A percentile compares a stretch with the other conserved stretches of the same genome.
Evolutionary conservation across 2,888 invertebrate genomes (phyloP).

Genomic region (Folsomia manolachei): DNA sequence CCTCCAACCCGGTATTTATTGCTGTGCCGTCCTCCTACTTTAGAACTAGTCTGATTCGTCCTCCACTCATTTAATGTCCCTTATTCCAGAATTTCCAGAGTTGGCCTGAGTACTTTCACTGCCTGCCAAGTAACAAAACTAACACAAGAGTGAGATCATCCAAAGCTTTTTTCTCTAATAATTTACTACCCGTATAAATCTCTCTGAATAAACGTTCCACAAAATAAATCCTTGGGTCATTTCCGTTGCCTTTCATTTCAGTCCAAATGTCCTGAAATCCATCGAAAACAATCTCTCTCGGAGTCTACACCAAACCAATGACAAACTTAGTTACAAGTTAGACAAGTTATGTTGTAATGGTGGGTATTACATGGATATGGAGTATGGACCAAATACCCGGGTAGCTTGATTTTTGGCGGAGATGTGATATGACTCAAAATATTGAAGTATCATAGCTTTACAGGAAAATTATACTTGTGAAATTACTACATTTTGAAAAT

Average conservation of each 20-base stretch:
- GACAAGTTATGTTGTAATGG: too few relatives aligned
- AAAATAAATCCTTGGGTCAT: slow-evolving; percentile 48
- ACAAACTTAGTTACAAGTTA: not conserved
- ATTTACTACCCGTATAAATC: slow-evolving; percentile 48
- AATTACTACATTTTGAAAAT: too few relatives aligned
- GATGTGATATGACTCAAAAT: not conserved
- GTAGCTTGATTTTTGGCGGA: too few relatives aligned
- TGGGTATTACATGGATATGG: too few relatives aligned
- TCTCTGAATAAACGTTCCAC: slow-evolving; percentile 46
- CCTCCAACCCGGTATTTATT: not conserved
- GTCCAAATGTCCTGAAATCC: slow-evolving; percentile 31
- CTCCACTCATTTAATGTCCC: not conserved
- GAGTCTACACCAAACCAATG: slow-evolving; percentile 9
- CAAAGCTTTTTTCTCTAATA: slow-evolving; percentile 40
- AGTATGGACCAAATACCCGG: too few relatives aligned
- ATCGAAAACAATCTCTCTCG: slow-evolving; percentile 43
- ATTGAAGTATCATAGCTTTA: too few relatives aligned
- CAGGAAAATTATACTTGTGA: too few relatives aligned
- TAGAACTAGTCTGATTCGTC: not conserved
- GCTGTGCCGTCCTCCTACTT: not conserved
- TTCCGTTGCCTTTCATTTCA: slow-evolving; percentile 40
- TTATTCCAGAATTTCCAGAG: not conserved
- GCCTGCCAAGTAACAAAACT: not conserved
- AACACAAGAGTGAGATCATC: not conserved
- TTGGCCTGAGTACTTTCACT: not conserved